Evolutionary conservation across 2,113 vertebrate genomes (phyloP), one percentile per base, ranked within the genome.

Genomic region (Dipodomys stephensi): DNA sequence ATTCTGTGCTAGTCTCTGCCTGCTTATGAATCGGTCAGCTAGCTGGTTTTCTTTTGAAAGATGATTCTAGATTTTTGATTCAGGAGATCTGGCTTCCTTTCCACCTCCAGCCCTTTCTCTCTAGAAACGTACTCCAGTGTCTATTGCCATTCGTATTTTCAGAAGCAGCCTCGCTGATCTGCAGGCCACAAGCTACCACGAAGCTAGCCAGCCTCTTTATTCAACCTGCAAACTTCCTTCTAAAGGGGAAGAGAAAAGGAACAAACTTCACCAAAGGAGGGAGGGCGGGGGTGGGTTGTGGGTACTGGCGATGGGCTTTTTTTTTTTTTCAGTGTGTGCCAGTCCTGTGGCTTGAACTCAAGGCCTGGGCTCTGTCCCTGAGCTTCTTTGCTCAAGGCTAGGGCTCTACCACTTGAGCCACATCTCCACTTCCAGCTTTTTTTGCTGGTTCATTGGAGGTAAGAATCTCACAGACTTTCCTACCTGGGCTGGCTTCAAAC

Each of bases 161-260:
- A 53, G 49, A 6, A 69, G 46, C 30, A 67, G 49, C 32, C 72
- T 62, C n/a, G 0, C 12, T 39, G 81, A 82, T 69, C 90, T 15
- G 16, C 12, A 12, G 80, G 76, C 77, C 64, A 35, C 68, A 32
- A 83, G 68, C 16, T 8, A 27, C 64, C 9, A 2, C n/a, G 25
- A 35, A 84, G 81, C 81, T 44, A 90, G 69, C 76, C 82, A 4
- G 23, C 39, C 9, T 87, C 77, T 94, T 44, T 20, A 25, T 18
- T 71, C 32, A 32, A 0, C 25, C 65, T 57, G 20, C 30, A 35
- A 83, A 74, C 82, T 67, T 73, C 81, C 73, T 82, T 77, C 39
- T 69, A 23, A 65, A 67, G 25, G 15, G n/a, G 49, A 82, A 72
- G 46, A 69, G 83, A 80, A 23, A 53, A 89, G 32, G 20, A 44